Conservation (phyloP, 2,888 invertebrate genomes). For the Digitonthophagus gazella region DNA sequence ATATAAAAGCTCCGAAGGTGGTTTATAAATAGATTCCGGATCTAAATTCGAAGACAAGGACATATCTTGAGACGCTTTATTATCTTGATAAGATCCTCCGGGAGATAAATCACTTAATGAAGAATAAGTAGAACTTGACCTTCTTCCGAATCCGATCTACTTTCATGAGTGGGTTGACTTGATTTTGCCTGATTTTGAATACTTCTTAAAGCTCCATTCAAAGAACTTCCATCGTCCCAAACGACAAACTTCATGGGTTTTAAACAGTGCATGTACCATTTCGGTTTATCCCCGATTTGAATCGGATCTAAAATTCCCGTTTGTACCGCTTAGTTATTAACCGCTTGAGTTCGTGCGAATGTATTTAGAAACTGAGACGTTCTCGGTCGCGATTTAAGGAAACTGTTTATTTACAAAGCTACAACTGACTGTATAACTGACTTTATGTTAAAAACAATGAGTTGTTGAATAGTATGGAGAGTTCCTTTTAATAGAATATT, state of each 20-base stretch:
- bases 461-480: no score
- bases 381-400: no score
- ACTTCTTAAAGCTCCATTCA: slow-evolving; percentile 58
- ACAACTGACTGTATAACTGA: no score
- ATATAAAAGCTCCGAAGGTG: slow-evolving; percentile 85
- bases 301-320: slow-evolving; percentile 94
- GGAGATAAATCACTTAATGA: slow-evolving; percentile 89
- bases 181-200: slow-evolving; percentile 72
- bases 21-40: slow-evolving; percentile 80
- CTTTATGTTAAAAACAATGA: no score
- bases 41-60: slow-evolving; percentile 73
- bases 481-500: no score
- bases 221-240: slow-evolving; percentile 79
- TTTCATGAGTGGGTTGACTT: slow-evolving; percentile 88
- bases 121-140: slow-evolving; percentile 92
- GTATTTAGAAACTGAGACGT: no score
- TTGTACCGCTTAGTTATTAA: no score
- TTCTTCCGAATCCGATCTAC: slow-evolving; percentile 93
- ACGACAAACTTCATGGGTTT: slow-evolving; percentile 89
- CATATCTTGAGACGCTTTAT: slow-evolving; percentile 56
- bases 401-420: no score
- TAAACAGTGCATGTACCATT: slow-evolving; percentile 90
- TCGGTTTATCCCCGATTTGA: slow-evolving; percentile 95
- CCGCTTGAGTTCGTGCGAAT: no score
- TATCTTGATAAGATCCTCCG: slow-evolving; percentile 59